These are phyloP conservation scores for Montipora sp. DNA, from an alignment of 64 coral and sea anemone genomes.

Conservation along the genomic window DNA sequence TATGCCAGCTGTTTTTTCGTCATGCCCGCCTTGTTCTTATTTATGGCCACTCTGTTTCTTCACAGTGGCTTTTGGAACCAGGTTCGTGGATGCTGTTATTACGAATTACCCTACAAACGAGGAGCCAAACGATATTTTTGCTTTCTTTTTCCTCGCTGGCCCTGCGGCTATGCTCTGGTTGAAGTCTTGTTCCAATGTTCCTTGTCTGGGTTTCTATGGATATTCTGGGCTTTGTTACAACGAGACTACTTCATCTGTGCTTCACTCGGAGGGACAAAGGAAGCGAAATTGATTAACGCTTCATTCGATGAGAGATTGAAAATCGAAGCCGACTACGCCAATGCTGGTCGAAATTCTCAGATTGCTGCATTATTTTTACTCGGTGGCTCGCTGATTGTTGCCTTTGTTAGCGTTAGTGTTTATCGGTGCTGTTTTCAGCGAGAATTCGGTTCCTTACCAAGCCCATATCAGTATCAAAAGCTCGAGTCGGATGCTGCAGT, in stretches of 20 bases:
- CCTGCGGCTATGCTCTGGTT: conserved; percentile 65
- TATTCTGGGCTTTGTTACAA: conserved; percentile 87
- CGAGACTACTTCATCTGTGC: conserved; percentile 84
- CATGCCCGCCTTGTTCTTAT: conserved; percentile 64
- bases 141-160: conserved; percentile 81
- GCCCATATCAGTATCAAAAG: conserved; percentile 78
- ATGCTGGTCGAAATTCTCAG: conserved; percentile 62
- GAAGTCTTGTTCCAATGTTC: conserved; percentile 72
- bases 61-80: conserved; percentile 83
- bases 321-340: conserved; percentile 69
- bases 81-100: conserved; percentile 81
- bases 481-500: conserved; percentile 85
- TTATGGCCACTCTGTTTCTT: conserved; percentile 77
- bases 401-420: conserved; percentile 50
- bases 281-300: conserved; percentile 43
- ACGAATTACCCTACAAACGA: conserved; percentile 52
- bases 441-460: conserved; percentile 68
- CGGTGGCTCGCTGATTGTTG: conserved; percentile 32
- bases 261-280: conserved; percentile 64
- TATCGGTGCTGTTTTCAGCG: conserved; percentile 80
- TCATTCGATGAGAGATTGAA: conserved; percentile 46
- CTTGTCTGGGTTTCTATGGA: conserved; percentile 74
- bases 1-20: conserved; percentile 85
- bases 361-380: conserved; percentile 67
- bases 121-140: conserved; percentile 49